Evolutionary conservation across 1,140 invertebrate species (phyloP), one percentile per base, ranked within the genome.

Genomic region (Drosophila elegans): DNA sequence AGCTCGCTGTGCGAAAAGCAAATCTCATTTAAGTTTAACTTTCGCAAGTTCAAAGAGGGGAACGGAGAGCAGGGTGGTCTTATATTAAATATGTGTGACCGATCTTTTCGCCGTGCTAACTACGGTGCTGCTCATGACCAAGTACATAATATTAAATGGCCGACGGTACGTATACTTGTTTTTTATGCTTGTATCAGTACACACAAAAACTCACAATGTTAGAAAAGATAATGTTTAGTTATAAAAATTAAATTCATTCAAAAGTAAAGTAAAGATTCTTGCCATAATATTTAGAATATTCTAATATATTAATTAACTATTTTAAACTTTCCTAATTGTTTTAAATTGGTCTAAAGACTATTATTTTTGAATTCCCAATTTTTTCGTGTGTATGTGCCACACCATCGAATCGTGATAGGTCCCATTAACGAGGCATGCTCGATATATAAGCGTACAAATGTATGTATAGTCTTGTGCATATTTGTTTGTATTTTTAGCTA

Each of bases 401-500:
- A 69, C 67, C 64, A 42, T 57, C 44, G 51, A 27, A 56, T 71
- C 67, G 69, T 74, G 71, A 74, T 74, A 21, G 49, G 16, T 16
- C 44, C 71, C 59, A 74, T 74, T 74, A 74, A 74, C 71, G 44
- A 69, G 51, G 51, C 67, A 69, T 41, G 67, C 51, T 41, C 67
- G 44, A 74, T 63, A 74, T 63, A 63, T 44, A 11, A 2, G 11
- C 27, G 9, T 41, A 29, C n/a, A 29, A 11, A 36, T 16, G 25
- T 16, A 55, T 63, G 61, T 81, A 59, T 39, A 10, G 27, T 29
- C 32, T 16, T 78, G 44, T 61, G 55, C 36, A 62, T 55, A 56
- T 45, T 84, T 71, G 48, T 53, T 54, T 74, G 60, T 77, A 63
- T 80, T 71, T 53, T 64, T 76, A 76, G 73, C 53, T 59, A 76